Conservation (phyloP, 2,888 invertebrate genomes). For the Poecilobothrus nobilitatus region DNA sequence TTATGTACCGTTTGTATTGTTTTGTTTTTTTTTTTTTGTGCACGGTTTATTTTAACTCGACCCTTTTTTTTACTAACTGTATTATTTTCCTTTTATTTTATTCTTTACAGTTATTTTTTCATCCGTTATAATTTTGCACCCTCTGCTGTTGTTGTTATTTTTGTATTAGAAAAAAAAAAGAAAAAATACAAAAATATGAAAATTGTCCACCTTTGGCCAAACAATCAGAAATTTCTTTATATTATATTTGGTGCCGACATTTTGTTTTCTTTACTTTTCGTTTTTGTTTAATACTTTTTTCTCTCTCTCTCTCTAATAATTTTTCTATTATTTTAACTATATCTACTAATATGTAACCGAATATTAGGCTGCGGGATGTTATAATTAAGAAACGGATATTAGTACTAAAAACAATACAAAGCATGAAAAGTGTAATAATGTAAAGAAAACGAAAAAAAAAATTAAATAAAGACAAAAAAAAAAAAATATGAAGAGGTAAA, state of each 20-base stretch:
- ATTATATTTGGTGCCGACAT: too few species aligned
- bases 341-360: neutral
- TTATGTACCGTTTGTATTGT: neutral
- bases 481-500: too few species aligned
- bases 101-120: neutral
- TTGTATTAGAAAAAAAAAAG: too few species aligned
- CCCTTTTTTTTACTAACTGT: neutral
- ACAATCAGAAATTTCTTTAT: too few species aligned
- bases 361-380: neutral
- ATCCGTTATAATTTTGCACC: too few species aligned
- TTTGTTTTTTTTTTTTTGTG: neutral
- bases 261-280: neutral
- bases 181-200: neutral
- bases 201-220: neutral
- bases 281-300: neutral
- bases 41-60: neutral
- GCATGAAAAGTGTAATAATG: neutral
- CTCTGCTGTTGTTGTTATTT: too few species aligned
- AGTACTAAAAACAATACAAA: neutral
- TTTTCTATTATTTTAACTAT: too few species aligned
- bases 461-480: neutral
- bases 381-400: neutral
- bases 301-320: too few species aligned
- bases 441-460: neutral
- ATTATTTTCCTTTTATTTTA: neutral